phyloP scores from a whole-genome alignment of 2,113 vertebrate genomes.

The Xenus cinereus region DNA sequence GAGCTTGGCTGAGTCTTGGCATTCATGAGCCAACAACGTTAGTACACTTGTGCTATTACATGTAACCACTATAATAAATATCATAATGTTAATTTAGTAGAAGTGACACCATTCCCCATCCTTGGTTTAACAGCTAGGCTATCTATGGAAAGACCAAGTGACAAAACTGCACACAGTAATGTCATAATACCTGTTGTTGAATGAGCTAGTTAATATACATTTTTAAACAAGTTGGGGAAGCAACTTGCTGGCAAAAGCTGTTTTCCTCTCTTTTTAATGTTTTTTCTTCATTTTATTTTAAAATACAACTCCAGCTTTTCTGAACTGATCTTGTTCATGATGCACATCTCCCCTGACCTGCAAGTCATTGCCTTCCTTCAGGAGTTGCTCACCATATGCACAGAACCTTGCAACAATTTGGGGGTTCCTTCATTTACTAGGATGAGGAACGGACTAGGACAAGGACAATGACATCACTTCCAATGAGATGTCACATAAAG shows the following conservation, averaged over 20 bases:
- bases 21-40: background rate
- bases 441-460: background rate
- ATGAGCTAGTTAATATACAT: background rate
- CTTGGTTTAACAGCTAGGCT: background rate
- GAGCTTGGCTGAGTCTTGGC: background rate
- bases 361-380: background rate
- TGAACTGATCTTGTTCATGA: background rate
- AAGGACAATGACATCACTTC: background rate
- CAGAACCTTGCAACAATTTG: background rate
- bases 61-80: background rate
- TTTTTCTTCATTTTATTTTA: background rate
- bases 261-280: background rate
- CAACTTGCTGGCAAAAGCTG: background rate
- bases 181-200: background rate
- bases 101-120: background rate
- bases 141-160: background rate
- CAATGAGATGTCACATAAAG: background rate
- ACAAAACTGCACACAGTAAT: background rate
- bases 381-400: rapidly evolving
- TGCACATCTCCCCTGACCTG: background rate
- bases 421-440: background rate
- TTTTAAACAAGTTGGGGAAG: background rate
- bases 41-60: background rate
- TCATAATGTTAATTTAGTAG: background rate
- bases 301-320: background rate